Evolutionary conservation across 2,888 invertebrate genomes (phyloP).

Genomic region (Chouioia cunea): DNA sequence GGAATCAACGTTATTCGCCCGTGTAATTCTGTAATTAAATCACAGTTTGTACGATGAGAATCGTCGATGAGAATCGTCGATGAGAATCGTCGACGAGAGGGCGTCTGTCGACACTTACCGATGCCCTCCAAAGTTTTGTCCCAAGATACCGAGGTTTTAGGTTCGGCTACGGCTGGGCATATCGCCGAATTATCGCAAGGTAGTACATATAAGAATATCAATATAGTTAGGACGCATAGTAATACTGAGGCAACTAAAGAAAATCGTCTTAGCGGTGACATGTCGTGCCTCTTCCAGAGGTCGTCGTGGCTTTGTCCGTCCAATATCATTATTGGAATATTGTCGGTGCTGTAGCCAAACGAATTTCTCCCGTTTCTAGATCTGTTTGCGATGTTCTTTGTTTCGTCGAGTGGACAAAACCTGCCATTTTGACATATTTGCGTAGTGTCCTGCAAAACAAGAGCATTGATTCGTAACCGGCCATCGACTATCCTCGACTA

Average conservation of each 20-base stretch:
- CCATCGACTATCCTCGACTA: no score
- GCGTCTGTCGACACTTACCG: conserved; percentile 66
- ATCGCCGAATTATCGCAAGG: conserved; percentile 81
- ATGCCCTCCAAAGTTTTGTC: conserved; percentile 65
- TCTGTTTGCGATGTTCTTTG: conserved; percentile 57
- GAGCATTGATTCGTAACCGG: no score
- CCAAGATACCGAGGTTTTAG: conserved; percentile 63
- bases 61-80: no score
- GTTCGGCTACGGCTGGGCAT: conserved; percentile 70
- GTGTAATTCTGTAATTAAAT: conserved; percentile 60
- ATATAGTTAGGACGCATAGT: conserved; percentile 78
- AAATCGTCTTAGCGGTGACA: conserved; percentile 78
- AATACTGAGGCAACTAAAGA: conserved; percentile 80
- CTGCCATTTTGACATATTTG: conserved; percentile 57
- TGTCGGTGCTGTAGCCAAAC: conserved; percentile 61
- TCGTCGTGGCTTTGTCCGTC: conserved; percentile 60
- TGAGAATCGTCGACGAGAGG: no score
- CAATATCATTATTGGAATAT: conserved; percentile 64
- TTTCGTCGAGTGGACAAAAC: conserved; percentile 62
- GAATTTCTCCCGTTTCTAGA: conserved; percentile 57
- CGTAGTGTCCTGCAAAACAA: conserved; percentile 56
- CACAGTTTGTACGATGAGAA: no score
- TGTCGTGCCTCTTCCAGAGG: conserved; percentile 66
- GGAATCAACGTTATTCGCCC: conserved; percentile 62
- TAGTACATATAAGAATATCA: conserved; percentile 81